phyloP scores from a whole-genome alignment of 1,140 invertebrate genomes.

The Ooceraea biroi region DNA sequence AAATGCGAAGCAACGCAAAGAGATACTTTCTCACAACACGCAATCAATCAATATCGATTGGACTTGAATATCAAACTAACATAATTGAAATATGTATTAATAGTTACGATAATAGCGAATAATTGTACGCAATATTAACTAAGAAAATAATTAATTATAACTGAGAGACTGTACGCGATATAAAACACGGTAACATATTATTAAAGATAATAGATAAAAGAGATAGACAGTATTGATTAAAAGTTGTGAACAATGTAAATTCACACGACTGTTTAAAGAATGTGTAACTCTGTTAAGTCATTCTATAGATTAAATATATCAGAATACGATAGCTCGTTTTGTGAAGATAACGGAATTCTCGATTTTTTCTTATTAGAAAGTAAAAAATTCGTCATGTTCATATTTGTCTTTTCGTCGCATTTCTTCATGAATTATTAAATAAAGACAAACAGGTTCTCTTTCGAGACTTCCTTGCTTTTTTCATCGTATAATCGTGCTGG shows the following conservation, averaged over 20 bases:
- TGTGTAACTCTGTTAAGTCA: not conserved
- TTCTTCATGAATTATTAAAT: constrained; percentile 27
- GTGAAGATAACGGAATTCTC: not conserved
- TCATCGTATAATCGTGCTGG: not conserved
- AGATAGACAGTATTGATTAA: too few species aligned
- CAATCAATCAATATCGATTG: too few species aligned
- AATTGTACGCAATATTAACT: too few species aligned
- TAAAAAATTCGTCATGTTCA: constrained; percentile 1
- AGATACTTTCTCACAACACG: not conserved
- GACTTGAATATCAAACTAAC: too few species aligned
- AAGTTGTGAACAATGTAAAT: too few species aligned
- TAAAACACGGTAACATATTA: too few species aligned
- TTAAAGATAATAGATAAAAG: too few species aligned
- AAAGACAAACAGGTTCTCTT: not conserved
- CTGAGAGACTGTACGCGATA: too few species aligned
- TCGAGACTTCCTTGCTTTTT: constrained; percentile 10
- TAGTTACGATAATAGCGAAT: too few species aligned
- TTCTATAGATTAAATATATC: not conserved
- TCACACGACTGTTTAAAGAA: not conserved
- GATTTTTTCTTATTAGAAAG: not conserved
- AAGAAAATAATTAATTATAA: too few species aligned
- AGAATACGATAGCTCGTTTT: not conserved
- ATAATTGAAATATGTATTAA: too few species aligned
- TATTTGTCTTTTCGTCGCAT: not conserved
- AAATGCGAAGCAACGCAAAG: not conserved